These are phyloP conservation scores for Heliconius congener DNA, from an alignment of 1,140 invertebrate species.

Conservation along the genomic window DNA sequence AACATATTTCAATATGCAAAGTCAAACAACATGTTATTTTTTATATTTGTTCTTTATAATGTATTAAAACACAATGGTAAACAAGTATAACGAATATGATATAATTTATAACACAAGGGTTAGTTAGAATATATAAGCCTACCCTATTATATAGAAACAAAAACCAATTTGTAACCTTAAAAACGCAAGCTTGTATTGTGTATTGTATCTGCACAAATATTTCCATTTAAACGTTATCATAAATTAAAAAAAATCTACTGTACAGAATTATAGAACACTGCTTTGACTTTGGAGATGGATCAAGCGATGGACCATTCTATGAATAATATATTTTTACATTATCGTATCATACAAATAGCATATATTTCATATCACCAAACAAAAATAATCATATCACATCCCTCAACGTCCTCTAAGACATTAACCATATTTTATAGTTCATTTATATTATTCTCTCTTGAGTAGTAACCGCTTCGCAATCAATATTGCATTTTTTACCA, in stretches of 20 bases:
- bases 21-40: too few species aligned
- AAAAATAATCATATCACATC: background rate
- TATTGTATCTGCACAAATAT: too few species aligned
- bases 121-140: too few species aligned
- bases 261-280: background rate
- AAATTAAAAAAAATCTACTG: too few species aligned
- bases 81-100: too few species aligned
- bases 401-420: background rate
- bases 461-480: background rate
- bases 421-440: background rate
- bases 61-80: too few species aligned
- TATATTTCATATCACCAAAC: background rate
- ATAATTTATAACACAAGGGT: too few species aligned
- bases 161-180: too few species aligned
- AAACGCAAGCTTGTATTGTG: too few species aligned
- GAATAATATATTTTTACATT: background rate
- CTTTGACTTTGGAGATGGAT: background rate
- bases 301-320: background rate
- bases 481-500: slow-evolving; percentile 4
- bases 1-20: background rate
- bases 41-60: too few species aligned
- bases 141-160: too few species aligned
- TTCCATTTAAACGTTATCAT: too few species aligned
- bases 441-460: background rate
- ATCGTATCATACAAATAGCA: background rate